Evolutionary conservation across 2,113 vertebrate genomes (phyloP).

Genomic region (Eclectus roratus): DNA sequence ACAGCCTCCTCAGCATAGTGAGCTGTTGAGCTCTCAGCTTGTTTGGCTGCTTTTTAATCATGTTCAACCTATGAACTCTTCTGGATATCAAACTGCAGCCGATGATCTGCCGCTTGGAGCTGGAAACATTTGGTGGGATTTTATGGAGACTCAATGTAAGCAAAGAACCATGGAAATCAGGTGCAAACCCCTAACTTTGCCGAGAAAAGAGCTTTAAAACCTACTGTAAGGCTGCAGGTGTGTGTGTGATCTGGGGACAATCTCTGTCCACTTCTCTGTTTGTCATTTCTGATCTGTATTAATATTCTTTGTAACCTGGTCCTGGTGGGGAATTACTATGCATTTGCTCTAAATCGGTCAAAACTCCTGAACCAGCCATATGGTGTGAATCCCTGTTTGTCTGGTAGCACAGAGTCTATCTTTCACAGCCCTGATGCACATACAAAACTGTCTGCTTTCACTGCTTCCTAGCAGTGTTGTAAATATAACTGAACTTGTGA

Average conservation of each 20-base stretch:
- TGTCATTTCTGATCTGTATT: slow-evolving; percentile 1
- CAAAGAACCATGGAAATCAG: slow-evolving; percentile 28
- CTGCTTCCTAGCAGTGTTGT: slow-evolving; percentile 55
- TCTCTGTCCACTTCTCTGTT: slow-evolving; percentile 2
- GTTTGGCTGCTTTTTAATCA: slow-evolving; percentile 16
- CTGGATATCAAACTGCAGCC: background rate
- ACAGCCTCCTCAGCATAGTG: background rate
- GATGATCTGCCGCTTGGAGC: background rate
- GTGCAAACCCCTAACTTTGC: background rate
- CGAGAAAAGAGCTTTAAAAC: slow-evolving; percentile 45
- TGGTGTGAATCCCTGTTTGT: slow-evolving; percentile 55
- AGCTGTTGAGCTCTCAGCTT: slow-evolving; percentile 5
- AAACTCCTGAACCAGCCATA: slow-evolving; percentile 55
- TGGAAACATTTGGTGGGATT: slow-evolving; percentile 28
- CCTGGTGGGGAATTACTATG: slow-evolving; percentile 50
- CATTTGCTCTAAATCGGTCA: slow-evolving; percentile 61
- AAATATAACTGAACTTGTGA: slow-evolving; percentile 69
- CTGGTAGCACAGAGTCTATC: background rate
- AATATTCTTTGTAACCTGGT: background rate
- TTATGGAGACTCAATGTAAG: background rate
- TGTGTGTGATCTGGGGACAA: background rate
- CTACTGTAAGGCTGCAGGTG: background rate
- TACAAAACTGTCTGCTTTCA: slow-evolving; percentile 47
- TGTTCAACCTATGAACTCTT: background rate
- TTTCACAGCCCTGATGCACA: slow-evolving; percentile 42